phyloP scores from a whole-genome alignment of 2,888 invertebrate genomes.

The Oscheius sp. region DNA sequence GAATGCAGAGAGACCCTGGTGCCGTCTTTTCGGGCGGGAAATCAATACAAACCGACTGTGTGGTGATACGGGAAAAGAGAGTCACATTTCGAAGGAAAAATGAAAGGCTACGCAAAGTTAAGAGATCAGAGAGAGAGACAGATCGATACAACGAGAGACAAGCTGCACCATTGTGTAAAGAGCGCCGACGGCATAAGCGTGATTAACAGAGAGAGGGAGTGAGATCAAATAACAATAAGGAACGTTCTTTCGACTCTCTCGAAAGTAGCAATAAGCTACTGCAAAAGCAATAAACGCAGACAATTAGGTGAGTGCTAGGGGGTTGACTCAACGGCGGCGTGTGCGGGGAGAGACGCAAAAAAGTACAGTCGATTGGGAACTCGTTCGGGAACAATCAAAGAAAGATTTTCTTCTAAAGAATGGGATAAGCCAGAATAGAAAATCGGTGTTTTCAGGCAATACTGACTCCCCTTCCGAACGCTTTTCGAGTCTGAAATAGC shows the following conservation, averaged over 20 bases:
- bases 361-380: conserved; percentile 11
- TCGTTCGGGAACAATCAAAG: background rate
- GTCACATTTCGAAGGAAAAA: no score
- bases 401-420: background rate
- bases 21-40: conserved; percentile 10
- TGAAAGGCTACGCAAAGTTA: conserved; percentile 2
- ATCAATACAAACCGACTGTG: background rate
- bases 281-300: no score
- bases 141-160: conserved; percentile 25
- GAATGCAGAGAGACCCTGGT: conserved; percentile 8
- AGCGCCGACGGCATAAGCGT: conserved; percentile 29
- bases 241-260: no score
- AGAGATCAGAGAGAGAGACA: conserved; percentile 24
- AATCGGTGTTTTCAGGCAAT: no score
- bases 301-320: no score
- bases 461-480: no score
- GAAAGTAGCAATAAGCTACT: no score
- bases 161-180: conserved; percentile 33
- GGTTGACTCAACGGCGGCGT: no score
- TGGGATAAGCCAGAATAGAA: no score
- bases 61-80: background rate
- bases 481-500: no score
- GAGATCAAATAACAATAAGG: background rate
- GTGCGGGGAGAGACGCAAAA: background rate
- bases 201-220: background rate